These are phyloP conservation scores for Idaea aversata DNA, from an alignment of 2,888 invertebrate species.

Conservation along the genomic window DNA sequence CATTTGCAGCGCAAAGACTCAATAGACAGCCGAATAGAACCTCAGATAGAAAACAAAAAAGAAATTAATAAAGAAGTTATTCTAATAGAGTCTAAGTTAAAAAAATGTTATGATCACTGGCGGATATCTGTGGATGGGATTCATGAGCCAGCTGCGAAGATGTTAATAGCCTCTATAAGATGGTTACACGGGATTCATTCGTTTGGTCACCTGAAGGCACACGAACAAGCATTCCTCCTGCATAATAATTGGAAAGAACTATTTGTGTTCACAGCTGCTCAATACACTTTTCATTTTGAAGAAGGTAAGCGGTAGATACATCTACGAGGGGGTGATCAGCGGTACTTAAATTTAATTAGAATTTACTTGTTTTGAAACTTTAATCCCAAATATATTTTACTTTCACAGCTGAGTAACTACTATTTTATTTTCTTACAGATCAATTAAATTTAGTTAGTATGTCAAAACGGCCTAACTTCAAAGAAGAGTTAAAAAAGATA, in stretches of 20 bases:
- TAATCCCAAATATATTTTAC: not conserved
- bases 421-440: slow-evolving; percentile 59
- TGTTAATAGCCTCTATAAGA: slow-evolving; percentile 88
- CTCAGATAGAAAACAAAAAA: slow-evolving; percentile 31
- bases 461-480: slow-evolving; percentile 78
- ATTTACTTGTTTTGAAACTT: too few species aligned
- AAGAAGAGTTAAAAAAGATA: slow-evolving; percentile 69
- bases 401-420: not conserved
- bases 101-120: slow-evolving; percentile 43
- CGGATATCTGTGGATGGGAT: slow-evolving; percentile 66
- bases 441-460: slow-evolving; percentile 44
- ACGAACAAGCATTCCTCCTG: slow-evolving; percentile 87
- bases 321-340: not conserved
- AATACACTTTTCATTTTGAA: slow-evolving; percentile 88
- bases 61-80: slow-evolving; percentile 14
- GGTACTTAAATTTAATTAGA: not conserved
- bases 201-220: slow-evolving; percentile 82
- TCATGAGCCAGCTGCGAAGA: slow-evolving; percentile 86
- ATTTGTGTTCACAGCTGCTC: slow-evolving; percentile 90
- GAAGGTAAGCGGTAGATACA: slow-evolving; percentile 67
- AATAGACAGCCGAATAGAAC: slow-evolving; percentile 35
- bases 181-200: slow-evolving; percentile 90
- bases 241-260: slow-evolving; percentile 92
- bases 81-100: slow-evolving; percentile 11
- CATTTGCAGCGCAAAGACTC: slow-evolving; percentile 27